Conservation (phyloP, 2,113 vertebrate genomes). For the Rhinoderma darwinii region DNA sequence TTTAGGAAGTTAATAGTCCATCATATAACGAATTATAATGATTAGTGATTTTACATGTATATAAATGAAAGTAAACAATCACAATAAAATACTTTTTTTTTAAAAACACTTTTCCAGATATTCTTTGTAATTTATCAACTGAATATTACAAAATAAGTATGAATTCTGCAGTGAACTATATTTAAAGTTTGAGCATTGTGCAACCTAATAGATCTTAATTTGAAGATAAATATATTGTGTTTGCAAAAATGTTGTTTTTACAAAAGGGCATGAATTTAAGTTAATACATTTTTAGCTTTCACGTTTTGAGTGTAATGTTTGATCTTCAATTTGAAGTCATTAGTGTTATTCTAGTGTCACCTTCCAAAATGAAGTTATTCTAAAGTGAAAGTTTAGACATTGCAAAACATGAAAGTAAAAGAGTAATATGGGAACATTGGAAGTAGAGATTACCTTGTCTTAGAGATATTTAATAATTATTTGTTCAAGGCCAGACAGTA, state of each 20-base stretch:
- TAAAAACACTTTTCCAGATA: too few relatives aligned
- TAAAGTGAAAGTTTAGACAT: neutral
- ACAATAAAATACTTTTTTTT: too few relatives aligned
- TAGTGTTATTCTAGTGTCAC: conserved; percentile 30
- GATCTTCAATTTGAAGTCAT: conserved; percentile 14
- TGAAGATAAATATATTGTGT: neutral
- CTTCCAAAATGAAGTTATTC: conserved; percentile 10
- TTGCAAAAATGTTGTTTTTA: conserved; percentile 42
- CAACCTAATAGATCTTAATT: neutral
- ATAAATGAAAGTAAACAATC: too few relatives aligned
- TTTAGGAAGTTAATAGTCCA: too few relatives aligned
- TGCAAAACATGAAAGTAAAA: neutral
- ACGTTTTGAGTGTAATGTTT: conserved; percentile 28
- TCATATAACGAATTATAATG: too few relatives aligned
- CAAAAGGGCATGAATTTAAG: conserved; percentile 10
- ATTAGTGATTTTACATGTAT: too few relatives aligned
- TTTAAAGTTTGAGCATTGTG: neutral
- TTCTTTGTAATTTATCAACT: too few relatives aligned
- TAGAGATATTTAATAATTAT: too few relatives aligned
- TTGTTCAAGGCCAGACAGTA: neutral
- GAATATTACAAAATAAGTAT: neutral
- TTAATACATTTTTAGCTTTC: conserved; percentile 28
- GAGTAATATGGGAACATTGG: neutral
- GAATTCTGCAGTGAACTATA: neutral
- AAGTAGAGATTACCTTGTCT: too few relatives aligned